phyloP scores from a whole-genome alignment of 30 jellyfish, hydroid and myxozoan species.

The Pseudorhiza aurosa region DNA sequence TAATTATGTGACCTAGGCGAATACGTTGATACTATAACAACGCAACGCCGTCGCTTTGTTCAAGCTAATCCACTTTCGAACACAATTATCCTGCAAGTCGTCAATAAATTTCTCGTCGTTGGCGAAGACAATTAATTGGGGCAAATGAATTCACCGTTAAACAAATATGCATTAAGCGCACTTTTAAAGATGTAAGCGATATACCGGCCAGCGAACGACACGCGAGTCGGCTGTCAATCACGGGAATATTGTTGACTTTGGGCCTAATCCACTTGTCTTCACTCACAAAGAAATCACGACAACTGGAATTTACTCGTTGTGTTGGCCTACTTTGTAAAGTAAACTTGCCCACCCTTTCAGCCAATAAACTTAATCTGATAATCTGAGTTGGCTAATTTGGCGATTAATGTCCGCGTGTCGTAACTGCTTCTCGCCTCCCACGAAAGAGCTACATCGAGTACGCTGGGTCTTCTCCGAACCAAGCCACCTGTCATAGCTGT shows the following conservation, averaged over 20 bases:
- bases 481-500: slow-evolving; percentile 22
- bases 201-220: slow-evolving; percentile 24
- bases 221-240: slow-evolving; percentile 42
- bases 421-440: slow-evolving; percentile 20
- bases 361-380: slow-evolving; percentile 58
- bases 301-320: slow-evolving; percentile 61
- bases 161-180: slow-evolving; percentile 37
- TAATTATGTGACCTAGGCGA: slow-evolving; percentile 59
- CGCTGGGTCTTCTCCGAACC: neutral
- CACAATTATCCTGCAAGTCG: slow-evolving; percentile 46
- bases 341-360: slow-evolving; percentile 79
- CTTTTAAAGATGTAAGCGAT: slow-evolving; percentile 39
- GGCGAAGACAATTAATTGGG: slow-evolving; percentile 23
- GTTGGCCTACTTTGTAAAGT: slow-evolving; percentile 63
- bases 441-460: slow-evolving; percentile 18
- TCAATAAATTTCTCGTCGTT: slow-evolving; percentile 46
- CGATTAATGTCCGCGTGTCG: slow-evolving; percentile 64
- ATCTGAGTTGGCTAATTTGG: slow-evolving; percentile 60
- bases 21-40: slow-evolving; percentile 61
- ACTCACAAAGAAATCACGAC: slow-evolving; percentile 36
- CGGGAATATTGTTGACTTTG: slow-evolving; percentile 53
- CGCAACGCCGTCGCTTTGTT: slow-evolving; percentile 30
- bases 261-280: slow-evolving; percentile 63
- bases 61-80: slow-evolving; percentile 37
- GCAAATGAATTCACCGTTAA: slow-evolving; percentile 42